phyloP scores from a whole-genome alignment of 1,140 invertebrate species.

The Drosophila parabipectinata region DNA sequence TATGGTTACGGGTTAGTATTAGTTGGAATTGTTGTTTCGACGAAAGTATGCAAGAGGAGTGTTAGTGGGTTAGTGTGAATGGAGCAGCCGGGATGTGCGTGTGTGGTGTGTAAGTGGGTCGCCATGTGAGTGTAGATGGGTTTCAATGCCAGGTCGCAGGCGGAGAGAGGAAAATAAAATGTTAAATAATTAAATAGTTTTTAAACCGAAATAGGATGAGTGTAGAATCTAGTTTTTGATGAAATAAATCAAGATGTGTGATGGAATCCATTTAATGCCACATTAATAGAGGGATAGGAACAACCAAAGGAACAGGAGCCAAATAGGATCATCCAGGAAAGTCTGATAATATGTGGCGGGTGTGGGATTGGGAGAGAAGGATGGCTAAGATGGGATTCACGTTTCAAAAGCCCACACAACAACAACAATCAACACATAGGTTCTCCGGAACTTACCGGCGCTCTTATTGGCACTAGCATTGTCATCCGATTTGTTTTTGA shows the following conservation, averaged over 20 bases:
- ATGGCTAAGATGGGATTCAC: not conserved
- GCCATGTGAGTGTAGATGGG: constrained; percentile 18
- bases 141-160: not conserved
- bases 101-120: not conserved
- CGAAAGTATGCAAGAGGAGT: constrained; percentile 8
- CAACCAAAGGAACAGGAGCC: not conserved
- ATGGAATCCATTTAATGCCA: not conserved
- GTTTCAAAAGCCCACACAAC: constrained; percentile 20
- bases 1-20: not conserved
- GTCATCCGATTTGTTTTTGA: constrained; percentile 66
- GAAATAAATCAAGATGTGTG: too few species aligned
- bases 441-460: constrained; percentile 59
- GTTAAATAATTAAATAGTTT: constrained; percentile 26
- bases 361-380: not conserved
- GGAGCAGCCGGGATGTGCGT: constrained; percentile 16
- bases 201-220: constrained; percentile 2
- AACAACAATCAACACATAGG: constrained; percentile 23
- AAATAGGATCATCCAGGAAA: not conserved
- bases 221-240: too few species aligned
- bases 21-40: constrained; percentile 10
- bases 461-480: constrained; percentile 24
- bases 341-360: not conserved
- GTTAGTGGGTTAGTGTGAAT: constrained; percentile 7
- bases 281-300: not conserved
- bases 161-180: constrained; percentile 41